Evolutionary conservation across 2,888 invertebrate genomes (phyloP), one percentile per base, ranked within the genome.

Genomic region (Chouioia cunea): DNA sequence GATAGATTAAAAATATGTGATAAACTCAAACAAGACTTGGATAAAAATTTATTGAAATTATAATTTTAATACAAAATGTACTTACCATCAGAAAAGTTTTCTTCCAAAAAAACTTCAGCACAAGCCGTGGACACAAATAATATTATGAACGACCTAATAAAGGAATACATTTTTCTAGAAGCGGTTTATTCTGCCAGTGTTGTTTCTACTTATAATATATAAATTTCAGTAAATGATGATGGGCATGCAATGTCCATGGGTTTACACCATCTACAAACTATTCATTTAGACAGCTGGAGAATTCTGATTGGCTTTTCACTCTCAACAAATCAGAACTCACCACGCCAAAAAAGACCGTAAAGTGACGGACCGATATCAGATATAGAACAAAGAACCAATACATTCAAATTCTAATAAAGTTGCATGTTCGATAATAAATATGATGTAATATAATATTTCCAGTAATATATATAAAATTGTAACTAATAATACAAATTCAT

Each of bases 301-400:
- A 80, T 80, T 86, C 68, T 83, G 77, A 92, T 92, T 92, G 91
- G 92, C 80, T 76, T 76, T 70, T 76, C 4, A 0, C 4, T 14
- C 77, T 67, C 75, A 78, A 79, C 92, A 91, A 92, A 92, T 92
- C 77, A 83, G 58, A 86, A 79, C 81, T 78, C 88, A 91, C 91
- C 92, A 93, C 91, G 92, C 91, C 91, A 58, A 96, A 80, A 97
- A n/a, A n/a, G n/a, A n/a, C n/a, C n/a, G n/a, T n/a, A n/a, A n/a
- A n/a, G n/a, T n/a, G n/a, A n/a, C n/a, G n/a, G n/a, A n/a, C n/a
- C n/a, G n/a, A n/a, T n/a, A n/a, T n/a, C n/a, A n/a, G n/a, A n/a
- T n/a, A n/a, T n/a, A n/a, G n/a, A n/a, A n/a, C n/a, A n/a, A n/a
- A n/a, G n/a, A n/a, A n/a, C n/a, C n/a, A n/a, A n/a, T n/a, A n/a